Percentiles rank a stretch among this genome's conserved stretches.
phyloP scores from a whole-genome alignment of 2,797 vertebrate species.

The Scolopax rusticola region DNA sequence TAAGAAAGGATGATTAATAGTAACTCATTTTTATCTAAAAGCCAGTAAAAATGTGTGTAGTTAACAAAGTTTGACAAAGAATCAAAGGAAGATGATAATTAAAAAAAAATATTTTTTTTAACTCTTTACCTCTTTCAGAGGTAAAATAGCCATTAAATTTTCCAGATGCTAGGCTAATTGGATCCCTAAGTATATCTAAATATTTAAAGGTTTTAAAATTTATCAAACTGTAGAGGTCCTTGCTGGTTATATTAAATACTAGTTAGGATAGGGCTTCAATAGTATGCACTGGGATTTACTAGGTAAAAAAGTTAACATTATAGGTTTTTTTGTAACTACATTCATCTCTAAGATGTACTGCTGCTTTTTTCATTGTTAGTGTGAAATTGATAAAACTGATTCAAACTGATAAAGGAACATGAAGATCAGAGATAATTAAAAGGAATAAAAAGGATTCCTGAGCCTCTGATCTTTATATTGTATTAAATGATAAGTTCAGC shows the following conservation, averaged over 20 bases:
- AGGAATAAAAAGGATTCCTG: not conserved
- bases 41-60: not conserved
- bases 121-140: not conserved
- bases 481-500: slow-evolving; percentile 12
- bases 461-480: not conserved
- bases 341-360: not conserved
- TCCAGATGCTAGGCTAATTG: not conserved
- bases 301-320: not conserved
- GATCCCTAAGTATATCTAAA: not conserved
- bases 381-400: not conserved
- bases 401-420: slow-evolving; percentile 15
- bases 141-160: not conserved
- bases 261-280: not conserved
- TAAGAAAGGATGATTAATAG: not conserved
- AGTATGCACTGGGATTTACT: not conserved
- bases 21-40: not conserved
- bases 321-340: not conserved
- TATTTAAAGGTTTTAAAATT: not conserved
- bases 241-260: not conserved
- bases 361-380: not conserved
- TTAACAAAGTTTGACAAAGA: not conserved
- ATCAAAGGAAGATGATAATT: not conserved
- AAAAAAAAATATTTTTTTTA: not conserved
- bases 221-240: not conserved
- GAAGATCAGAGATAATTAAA: slow-evolving; percentile 2